Evolutionary conservation across 2,797 vertebrate genomes (phyloP).

Genomic region (Notoglanidium macrostoma): DNA sequence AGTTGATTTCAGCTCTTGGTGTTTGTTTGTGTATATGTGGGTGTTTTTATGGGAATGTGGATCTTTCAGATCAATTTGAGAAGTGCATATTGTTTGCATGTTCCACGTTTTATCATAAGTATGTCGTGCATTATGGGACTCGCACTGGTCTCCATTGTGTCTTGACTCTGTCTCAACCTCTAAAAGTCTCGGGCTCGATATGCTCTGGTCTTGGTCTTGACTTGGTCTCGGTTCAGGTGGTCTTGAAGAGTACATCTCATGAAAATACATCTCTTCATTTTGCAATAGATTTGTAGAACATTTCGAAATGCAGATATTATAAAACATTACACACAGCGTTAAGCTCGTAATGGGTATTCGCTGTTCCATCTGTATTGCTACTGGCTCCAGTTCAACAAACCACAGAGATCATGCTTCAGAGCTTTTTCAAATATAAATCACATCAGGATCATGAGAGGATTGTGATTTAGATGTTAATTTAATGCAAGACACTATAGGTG

Average conservation of each 20-base stretch:
- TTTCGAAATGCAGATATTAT: neutral
- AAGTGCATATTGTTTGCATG: too few species aligned
- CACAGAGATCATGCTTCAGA: neutral
- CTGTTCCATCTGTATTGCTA: neutral
- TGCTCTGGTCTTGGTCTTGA: too few species aligned
- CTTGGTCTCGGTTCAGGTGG: too few species aligned
- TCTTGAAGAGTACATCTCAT: neutral
- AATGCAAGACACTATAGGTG: neutral
- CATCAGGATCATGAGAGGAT: neutral
- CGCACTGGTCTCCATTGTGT: too few species aligned
- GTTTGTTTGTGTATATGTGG: too few species aligned
- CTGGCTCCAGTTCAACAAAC: neutral
- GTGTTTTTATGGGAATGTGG: too few species aligned
- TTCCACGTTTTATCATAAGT: too few species aligned
- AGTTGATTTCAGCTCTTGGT: too few species aligned
- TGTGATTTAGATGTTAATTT: neutral
- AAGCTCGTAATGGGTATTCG: neutral
- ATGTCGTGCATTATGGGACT: too few species aligned
- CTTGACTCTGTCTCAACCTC: too few species aligned
- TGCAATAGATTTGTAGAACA: neutral
- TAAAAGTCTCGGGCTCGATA: too few species aligned
- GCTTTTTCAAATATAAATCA: neutral
- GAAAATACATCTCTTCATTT: neutral
- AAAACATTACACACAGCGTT: neutral
- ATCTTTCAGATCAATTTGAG: too few species aligned